Conservation (phyloP, 2,113 vertebrate species). For the Chaenocephalus aceratus region DNA sequence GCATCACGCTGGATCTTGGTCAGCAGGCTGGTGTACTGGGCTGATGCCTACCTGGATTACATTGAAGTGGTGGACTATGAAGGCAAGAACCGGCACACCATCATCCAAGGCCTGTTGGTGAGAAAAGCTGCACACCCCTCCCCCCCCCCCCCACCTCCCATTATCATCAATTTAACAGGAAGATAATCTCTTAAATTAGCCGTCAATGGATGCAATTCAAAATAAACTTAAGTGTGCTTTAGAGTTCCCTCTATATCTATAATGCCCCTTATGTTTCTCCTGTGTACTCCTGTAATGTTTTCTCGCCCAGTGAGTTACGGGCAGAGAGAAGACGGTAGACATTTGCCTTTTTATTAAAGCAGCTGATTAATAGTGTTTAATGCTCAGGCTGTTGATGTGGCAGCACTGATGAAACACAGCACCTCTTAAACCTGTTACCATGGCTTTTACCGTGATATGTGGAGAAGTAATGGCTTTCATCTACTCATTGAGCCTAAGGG, state of each 20-base stretch:
- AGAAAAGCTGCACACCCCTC: constrained; percentile 66
- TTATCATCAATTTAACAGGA: constrained; percentile 1
- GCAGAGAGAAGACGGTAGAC: constrained; percentile 40
- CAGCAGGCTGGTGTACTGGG: constrained; percentile 96
- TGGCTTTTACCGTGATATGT: constrained; percentile 57
- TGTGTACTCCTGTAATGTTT: constrained; percentile 29
- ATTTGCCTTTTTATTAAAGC: constrained; percentile 75
- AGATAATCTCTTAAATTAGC: constrained; percentile 7
- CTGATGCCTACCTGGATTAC: constrained; percentile 97
- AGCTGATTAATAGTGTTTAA: constrained; percentile 68
- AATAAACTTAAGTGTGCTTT: constrained; percentile 2
- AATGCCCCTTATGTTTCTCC: constrained; percentile 39
- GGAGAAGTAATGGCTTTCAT: constrained; percentile 72
- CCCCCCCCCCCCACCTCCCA: neutral
- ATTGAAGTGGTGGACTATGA: constrained; percentile 98
- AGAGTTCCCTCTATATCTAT: constrained; percentile 39
- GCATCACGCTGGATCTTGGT: constrained; percentile 97
- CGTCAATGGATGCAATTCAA: neutral
- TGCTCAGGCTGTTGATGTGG: constrained; percentile 50
- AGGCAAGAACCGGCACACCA: constrained; percentile 96
- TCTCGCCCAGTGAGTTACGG: constrained; percentile 51
- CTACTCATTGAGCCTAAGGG: constrained; percentile 58
- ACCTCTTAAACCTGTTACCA: constrained; percentile 66
- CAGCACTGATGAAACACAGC: constrained; percentile 41
- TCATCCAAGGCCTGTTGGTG: constrained; percentile 98